These are phyloP conservation scores for Drosophila affinis DNA, from an alignment of 2,888 invertebrate species.

Conservation along the genomic window DNA sequence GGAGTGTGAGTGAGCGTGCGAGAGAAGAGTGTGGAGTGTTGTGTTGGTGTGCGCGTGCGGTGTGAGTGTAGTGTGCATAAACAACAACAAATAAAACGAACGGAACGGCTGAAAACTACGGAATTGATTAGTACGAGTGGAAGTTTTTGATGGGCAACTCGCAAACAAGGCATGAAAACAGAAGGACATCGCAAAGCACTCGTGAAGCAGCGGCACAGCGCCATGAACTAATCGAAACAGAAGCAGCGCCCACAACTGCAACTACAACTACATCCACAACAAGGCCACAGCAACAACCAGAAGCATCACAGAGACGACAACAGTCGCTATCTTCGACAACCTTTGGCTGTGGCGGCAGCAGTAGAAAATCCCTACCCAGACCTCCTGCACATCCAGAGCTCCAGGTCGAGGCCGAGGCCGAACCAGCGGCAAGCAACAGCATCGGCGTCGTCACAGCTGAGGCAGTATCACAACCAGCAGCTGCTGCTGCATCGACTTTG, in stretches of 20 bases:
- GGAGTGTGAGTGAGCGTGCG: not conserved
- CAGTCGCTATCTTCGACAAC: constrained; percentile 24
- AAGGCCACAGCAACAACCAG: constrained; percentile 11
- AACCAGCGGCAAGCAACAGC: constrained; percentile 16
- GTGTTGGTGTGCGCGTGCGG: constrained; percentile 14
- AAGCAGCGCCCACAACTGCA: constrained; percentile 16
- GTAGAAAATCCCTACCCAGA: constrained; percentile 14
- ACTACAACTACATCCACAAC: constrained; percentile 11
- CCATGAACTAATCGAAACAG: not conserved
- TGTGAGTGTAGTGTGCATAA: constrained; percentile 22
- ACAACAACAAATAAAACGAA: constrained; percentile 31
- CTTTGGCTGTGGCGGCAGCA: constrained; percentile 33
- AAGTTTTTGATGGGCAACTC: constrained; percentile 52
- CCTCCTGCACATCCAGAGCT: not conserved
- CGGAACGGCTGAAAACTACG: constrained; percentile 19
- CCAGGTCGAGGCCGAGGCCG: not conserved
- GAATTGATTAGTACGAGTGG: constrained; percentile 39
- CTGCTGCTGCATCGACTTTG: not conserved
- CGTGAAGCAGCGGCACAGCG: constrained; percentile 35
- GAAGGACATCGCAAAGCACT: constrained; percentile 42
- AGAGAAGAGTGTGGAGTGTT: not conserved
- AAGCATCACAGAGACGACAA: constrained; percentile 7
- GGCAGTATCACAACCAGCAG: constrained; percentile 13
- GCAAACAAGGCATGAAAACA: constrained; percentile 41
- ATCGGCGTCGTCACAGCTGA: constrained; percentile 17